A percentile compares a stretch with the other conserved stretches of the same genome.
phyloP scores from a whole-genome alignment of 2,113 vertebrate species.

The Nesospiza acunhae region DNA sequence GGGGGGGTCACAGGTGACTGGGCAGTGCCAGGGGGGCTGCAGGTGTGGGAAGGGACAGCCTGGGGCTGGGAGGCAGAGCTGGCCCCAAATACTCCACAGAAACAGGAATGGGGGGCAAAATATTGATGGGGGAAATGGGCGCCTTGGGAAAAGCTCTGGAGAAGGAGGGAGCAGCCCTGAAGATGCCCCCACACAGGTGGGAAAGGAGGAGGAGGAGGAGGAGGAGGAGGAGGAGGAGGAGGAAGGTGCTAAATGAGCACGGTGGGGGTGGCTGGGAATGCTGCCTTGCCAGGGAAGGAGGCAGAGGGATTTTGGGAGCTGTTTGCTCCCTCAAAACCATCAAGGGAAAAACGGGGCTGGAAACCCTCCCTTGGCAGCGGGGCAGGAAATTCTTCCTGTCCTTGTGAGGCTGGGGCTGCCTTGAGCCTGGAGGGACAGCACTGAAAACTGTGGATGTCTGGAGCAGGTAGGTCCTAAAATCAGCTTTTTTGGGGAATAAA shows the following conservation, averaged over 20 bases:
- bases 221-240: neutral
- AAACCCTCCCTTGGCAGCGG: fast-evolving
- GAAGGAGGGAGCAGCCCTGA: neutral
- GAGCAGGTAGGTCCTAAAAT: neutral
- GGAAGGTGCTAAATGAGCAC: neutral
- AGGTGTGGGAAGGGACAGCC: neutral
- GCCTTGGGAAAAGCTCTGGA: neutral
- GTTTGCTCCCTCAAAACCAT: neutral
- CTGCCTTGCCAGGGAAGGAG: neutral
- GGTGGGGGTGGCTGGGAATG: neutral
- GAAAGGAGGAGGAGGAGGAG: neutral
- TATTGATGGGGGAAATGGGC: fast-evolving
- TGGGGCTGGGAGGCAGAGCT: fast-evolving
- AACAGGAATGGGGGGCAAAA: fast-evolving
- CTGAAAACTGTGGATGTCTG: neutral
- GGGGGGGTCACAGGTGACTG: neutral
- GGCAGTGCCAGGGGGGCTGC: neutral
- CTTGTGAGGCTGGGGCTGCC: neutral
- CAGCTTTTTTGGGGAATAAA: neutral
- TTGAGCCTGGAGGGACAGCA: neutral
- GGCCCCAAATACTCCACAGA: neutral
- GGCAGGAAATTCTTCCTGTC: neutral
- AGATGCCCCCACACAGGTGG: neutral
- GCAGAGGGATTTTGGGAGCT: neutral
- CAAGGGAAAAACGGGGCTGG: fast-evolving